These are phyloP conservation scores for Halesus radiatus DNA, from an alignment of 1,140 invertebrate species.

Conservation along the genomic window DNA sequence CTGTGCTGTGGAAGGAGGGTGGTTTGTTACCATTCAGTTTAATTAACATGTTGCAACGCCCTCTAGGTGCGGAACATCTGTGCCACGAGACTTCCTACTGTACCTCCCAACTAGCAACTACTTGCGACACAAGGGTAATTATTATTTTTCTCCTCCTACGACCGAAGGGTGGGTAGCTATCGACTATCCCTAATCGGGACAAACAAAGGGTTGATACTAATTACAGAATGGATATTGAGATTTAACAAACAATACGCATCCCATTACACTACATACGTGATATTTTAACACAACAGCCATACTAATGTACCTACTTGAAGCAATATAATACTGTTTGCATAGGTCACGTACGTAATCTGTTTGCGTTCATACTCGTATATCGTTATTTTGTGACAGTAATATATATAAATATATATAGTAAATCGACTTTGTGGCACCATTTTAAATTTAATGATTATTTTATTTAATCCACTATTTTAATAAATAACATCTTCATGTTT, in stretches of 20 bases:
- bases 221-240: slow-evolving; percentile 13
- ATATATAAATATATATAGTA: no score
- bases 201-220: slow-evolving; percentile 43
- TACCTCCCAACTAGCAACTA: no score
- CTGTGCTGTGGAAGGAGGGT: no score
- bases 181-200: background rate
- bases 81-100: background rate
- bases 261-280: background rate
- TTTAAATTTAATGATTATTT: no score
- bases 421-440: no score
- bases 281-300: no score
- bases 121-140: background rate
- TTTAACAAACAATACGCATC: background rate
- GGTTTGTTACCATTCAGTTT: no score
- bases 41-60: background rate
- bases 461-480: no score
- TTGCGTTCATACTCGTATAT: background rate
- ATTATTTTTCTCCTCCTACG: background rate
- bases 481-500: no score
- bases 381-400: no score
- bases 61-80: background rate
- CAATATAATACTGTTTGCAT: background rate
- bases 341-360: background rate
- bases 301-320: background rate
- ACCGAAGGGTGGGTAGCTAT: no score